Conservation (phyloP, 2,888 invertebrate species). For the Agrotis clavis region DNA sequence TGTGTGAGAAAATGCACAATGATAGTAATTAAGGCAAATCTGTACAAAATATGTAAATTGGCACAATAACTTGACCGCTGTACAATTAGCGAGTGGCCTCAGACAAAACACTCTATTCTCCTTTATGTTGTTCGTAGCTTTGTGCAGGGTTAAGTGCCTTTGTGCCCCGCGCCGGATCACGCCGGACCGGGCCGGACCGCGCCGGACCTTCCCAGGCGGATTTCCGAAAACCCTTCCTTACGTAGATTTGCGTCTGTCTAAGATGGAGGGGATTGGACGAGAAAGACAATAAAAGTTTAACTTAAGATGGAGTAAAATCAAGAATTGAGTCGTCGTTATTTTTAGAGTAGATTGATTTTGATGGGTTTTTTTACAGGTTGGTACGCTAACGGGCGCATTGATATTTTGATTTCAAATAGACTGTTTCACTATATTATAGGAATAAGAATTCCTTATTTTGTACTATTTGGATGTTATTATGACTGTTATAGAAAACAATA, state of each 20-base stretch:
- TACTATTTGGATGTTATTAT: no score
- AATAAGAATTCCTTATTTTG: no score
- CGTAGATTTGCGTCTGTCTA: conserved; percentile 17
- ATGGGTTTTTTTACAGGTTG: background rate
- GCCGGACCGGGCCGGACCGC: no score
- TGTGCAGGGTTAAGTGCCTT: conserved; percentile 33
- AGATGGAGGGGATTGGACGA: conserved; percentile 12
- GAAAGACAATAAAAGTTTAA: background rate
- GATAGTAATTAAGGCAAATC: background rate
- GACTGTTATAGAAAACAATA: no score
- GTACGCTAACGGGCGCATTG: no score
- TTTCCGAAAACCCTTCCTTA: conserved; percentile 49
- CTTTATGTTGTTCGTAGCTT: conserved; percentile 33
- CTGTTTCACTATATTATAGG: no score
- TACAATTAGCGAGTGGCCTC: conserved; percentile 18
- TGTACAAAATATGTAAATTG: conserved; percentile 18
- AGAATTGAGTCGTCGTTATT: background rate
- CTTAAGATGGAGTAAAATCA: background rate
- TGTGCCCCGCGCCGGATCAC: conserved; percentile 10
- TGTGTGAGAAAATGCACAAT: conserved; percentile 2
- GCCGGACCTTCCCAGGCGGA: conserved; percentile 26
- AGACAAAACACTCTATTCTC: conserved; percentile 44
- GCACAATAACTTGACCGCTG: conserved; percentile 27
- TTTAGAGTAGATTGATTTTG: background rate
- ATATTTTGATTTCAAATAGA: no score